Evolutionary conservation across 2,113 vertebrate species (phyloP), one percentile per base, ranked within the genome.

Genomic region (Stercorarius parasiticus): DNA sequence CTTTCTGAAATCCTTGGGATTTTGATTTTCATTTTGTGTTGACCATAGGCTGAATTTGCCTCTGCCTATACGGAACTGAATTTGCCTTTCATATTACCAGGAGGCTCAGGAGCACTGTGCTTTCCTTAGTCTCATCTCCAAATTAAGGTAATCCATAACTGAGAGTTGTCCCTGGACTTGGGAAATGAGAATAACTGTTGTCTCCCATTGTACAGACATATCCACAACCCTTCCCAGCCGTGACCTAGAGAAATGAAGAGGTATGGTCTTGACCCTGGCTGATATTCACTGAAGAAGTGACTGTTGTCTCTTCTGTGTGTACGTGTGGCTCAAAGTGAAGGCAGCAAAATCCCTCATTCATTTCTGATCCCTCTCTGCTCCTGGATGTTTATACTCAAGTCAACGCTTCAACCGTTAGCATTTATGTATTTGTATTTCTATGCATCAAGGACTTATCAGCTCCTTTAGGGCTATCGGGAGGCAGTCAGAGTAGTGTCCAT

Each of bases 371-470:
- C 7, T 43, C 21, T 61, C 20, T 40, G 8, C 19, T 79, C 38
- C 13, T 26, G 22, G 11, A 4, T 64, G 18, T 14, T 89, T 43
- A 32, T 55, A 50, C 13, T 91, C 17, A 76, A 61, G 20, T 5
- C n/a, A 82, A 21, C 10, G 21, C 8, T 55, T 66, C 17, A 56
- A 13, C 1, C 25, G 15, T 20, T 3, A 69, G 2, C 4, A 42
- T 27, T 52, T 58, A n/a, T 76, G 79, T 85, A 1, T 71, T 65
- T 55, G 8, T 23, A 26, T 11, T 91, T 71, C 26, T 67, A 3
- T 32, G 1, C 4, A 45, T 5, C 20, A 30, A 43, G 13, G 20
- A 47, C 15, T 78, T 5, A 2, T 13, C 21, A 61, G 4, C 1
- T 72, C 14, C 20, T 71, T 82, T 23, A 80, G 26, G 6, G 5